These are phyloP conservation scores for Macrosoma leucophasiata DNA, from an alignment of 2,888 invertebrate species.

Conservation along the genomic window DNA sequence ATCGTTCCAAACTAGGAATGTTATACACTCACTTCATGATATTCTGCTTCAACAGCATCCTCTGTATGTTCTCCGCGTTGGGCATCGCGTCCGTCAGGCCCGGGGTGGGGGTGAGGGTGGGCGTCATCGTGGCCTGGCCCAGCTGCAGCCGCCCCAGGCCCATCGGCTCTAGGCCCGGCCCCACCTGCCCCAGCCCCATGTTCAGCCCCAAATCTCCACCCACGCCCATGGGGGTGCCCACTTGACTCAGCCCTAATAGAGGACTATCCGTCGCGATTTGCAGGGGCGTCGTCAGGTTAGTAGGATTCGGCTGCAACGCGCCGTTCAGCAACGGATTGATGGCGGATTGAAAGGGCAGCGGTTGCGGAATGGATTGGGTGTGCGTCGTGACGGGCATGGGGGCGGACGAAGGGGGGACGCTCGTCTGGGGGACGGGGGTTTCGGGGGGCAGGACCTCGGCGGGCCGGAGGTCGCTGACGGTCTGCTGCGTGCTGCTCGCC, in stretches of 20 bases:
- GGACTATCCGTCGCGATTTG: conserved; percentile 63
- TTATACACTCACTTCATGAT: conserved; percentile 60
- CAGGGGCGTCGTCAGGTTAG: conserved; percentile 52
- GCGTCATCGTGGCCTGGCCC: conserved; percentile 39
- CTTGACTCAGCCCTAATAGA: conserved; percentile 49
- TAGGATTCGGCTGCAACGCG: conserved; percentile 37
- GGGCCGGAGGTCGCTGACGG: conserved; percentile 32
- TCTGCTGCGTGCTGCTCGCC: conserved; percentile 33
- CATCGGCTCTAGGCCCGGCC: conserved; percentile 29
- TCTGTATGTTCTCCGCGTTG: conserved; percentile 63
- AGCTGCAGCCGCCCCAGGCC: conserved; percentile 32
- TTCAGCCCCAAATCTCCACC: conserved; percentile 44
- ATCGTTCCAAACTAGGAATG: no score
- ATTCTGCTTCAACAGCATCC: conserved; percentile 70
- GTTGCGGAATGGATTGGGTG: conserved; percentile 26
- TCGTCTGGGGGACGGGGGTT: conserved; percentile 26
- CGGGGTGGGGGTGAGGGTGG: conserved; percentile 46
- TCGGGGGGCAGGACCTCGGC: conserved; percentile 27
- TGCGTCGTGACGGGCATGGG: conserved; percentile 23
- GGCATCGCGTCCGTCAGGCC: conserved; percentile 38
- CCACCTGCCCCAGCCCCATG: conserved; percentile 29
- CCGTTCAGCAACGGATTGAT: conserved; percentile 38
- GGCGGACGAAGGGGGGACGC: conserved; percentile 27
- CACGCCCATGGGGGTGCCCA: conserved; percentile 50
- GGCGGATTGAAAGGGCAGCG: conserved; percentile 28